Base-by-base conservation (phyloP, 2,888 invertebrate species). In the Dynastes tityus region DNA sequence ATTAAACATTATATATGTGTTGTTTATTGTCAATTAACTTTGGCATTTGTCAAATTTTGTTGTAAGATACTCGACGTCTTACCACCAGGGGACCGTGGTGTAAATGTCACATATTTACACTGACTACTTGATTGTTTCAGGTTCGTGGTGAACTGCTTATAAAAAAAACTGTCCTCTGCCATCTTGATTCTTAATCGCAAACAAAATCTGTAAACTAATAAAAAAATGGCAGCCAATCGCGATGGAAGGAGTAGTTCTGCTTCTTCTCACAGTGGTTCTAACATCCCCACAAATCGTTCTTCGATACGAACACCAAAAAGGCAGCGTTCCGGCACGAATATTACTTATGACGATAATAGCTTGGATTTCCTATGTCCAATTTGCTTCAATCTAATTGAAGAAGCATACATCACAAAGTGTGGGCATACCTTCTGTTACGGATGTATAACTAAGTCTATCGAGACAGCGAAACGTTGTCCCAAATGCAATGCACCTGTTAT, bases 401-500 rank as follows among this genome's bases (percentile, higher is more conserved):
- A 97, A 88, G 97, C 97, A 0, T 94, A 96, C 88, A 96, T 97
- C 85, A 97, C 97, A 0, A 93, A 94, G 82, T 97, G 98, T 89
- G 97, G 97, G 0, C 97, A 98, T 87, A 97, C 97, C 1, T 98
- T 96, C 89, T 98, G 98, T 88, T 94, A 93, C 86, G 91, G 92
- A 22, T 98, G 97, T 88, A 95, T 97, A 70, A 89, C 90, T 27
- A 92, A 91, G 82, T 92, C 93, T 2, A 89, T 95, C 55, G 93
- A 94, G 84, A 89, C 90, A 2, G 91, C 90, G 79, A 92, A 92
- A 79, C 90, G 94, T 65, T 97, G 97, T 87, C 97, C 97, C 1
- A 95, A 96, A 87, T 97, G 97, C 87, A 95, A 94, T 84, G 93
- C 92, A 13, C 90, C 92, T 1, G 89, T 96, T 8, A 92, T 93